Base-by-base conservation (phyloP, 2,113 vertebrate species). In the Serinus canaria region DNA sequence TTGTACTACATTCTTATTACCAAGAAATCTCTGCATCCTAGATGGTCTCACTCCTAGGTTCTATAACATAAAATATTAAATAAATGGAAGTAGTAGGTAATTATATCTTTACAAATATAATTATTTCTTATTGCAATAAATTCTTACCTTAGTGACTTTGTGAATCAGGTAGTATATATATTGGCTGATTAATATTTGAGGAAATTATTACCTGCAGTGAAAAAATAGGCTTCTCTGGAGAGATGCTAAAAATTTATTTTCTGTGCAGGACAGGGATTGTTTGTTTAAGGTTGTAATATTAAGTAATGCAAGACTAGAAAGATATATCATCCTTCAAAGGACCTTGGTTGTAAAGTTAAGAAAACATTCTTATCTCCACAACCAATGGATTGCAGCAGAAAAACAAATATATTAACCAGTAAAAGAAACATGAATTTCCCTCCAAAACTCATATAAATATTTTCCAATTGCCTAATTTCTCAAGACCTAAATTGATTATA, bases 381-480 rank as follows among this genome's bases (percentile, higher is more conserved):
- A 53, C 22, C 43, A 58, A 41, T 66, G 91, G 72, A 82, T 78
- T 92, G 59, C 47, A 94, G 47, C 63, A 94, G 84, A 92, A 96
- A 96, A 94, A 72, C 69, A 95, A 96, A 96, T 94, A 84, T 62
- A 96, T 92, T 96, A 93, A 93, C 89, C 66, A 89, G 91, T 70
- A 97, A 97, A 96, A 93, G 93, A 97, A 96, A 90, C 78, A 91
- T 92, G 75, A 81, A 93, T 97, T 96, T 86, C 62, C 4, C 27
- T 66, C 41, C 63, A 94, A 97, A 98, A 97, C 92, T 88, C 72
- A 83, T 91, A 96, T 95, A 97, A 98, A 97, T 98, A 97, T 97
- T 98, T 98, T 95, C 95, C 47, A 97, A 66, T 97, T 96, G 92
- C 91, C 83, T 97, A 97, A 98, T 97, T 98, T 97, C 76, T 97